phyloP scores from a whole-genome alignment of 1,140 invertebrate species.

The Cydia strobilella region DNA sequence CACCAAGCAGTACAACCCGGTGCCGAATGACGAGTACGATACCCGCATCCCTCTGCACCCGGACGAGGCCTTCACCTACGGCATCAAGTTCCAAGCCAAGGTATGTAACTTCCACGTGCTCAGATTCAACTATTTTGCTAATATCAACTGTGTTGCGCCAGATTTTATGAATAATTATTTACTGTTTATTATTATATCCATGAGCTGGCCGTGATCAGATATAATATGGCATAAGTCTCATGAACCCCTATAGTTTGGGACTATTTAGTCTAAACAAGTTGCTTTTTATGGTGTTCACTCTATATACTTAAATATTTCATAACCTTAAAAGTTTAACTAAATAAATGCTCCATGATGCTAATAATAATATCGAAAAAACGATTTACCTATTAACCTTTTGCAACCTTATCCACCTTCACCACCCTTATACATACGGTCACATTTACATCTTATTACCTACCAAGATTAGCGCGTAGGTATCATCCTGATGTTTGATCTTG shows the following conservation, averaged over 20 bases:
- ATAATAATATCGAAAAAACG: too few relatives aligned
- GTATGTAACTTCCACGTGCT: constrained; percentile 79
- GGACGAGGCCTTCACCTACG: constrained; percentile 97
- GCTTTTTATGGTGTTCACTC: not conserved
- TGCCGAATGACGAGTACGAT: constrained; percentile 97
- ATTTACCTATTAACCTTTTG: too few relatives aligned
- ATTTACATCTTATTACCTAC: too few relatives aligned
- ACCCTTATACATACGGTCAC: too few relatives aligned
- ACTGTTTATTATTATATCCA: not conserved
- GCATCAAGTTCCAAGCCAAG: constrained; percentile 98
- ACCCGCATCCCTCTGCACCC: constrained; percentile 95
- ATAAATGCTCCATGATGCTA: too few relatives aligned
- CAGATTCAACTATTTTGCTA: too few relatives aligned
- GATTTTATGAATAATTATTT: too few relatives aligned
- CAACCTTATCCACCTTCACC: too few relatives aligned
- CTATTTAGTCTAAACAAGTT: not conserved
- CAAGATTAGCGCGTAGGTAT: not conserved
- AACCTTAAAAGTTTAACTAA: too few relatives aligned
- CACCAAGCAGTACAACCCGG: constrained; percentile 95
- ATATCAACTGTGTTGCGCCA: too few relatives aligned
- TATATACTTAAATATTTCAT: too few relatives aligned
- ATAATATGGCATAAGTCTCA: not conserved
- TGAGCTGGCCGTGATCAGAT: not conserved
- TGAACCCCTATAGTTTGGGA: not conserved
- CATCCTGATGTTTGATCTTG: not conserved